Evolutionary conservation across 2,113 vertebrate species (phyloP).

Genomic region (Genyomyrus donnyi): DNA sequence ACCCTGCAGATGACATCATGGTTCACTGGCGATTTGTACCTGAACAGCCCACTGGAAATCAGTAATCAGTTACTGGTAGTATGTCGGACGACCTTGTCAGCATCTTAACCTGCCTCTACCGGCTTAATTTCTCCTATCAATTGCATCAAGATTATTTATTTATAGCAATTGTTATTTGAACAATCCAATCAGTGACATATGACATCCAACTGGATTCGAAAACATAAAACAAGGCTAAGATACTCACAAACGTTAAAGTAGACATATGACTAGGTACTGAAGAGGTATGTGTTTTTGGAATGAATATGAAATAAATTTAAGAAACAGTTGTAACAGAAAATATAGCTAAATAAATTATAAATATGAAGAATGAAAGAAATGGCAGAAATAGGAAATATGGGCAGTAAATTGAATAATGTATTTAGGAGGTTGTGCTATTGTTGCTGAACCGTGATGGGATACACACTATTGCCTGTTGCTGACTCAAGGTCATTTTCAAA

Average conservation of each 20-base stretch:
- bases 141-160: not conserved
- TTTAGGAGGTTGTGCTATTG: not conserved
- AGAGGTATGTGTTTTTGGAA: not conserved
- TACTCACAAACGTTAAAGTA: not conserved
- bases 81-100: not conserved
- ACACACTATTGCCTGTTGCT: not conserved
- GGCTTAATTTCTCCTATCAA: not conserved
- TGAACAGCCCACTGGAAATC: not conserved
- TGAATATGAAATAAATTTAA: not conserved
- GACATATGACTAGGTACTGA: not conserved
- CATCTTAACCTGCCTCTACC: not conserved
- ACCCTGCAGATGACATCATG: not conserved
- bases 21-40: not conserved
- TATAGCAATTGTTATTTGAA: not conserved
- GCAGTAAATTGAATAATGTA: not conserved
- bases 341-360: not conserved
- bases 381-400: no score
- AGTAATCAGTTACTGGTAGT: not conserved
- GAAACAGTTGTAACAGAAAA: not conserved
- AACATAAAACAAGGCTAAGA: not conserved
- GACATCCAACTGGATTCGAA: no score
- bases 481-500: not conserved
- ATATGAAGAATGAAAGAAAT: not conserved
- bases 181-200: not conserved
- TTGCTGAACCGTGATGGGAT: not conserved